These are phyloP conservation scores for Ceyx margarethae DNA, from an alignment of 2,113 vertebrate species.

Conservation along the genomic window DNA sequence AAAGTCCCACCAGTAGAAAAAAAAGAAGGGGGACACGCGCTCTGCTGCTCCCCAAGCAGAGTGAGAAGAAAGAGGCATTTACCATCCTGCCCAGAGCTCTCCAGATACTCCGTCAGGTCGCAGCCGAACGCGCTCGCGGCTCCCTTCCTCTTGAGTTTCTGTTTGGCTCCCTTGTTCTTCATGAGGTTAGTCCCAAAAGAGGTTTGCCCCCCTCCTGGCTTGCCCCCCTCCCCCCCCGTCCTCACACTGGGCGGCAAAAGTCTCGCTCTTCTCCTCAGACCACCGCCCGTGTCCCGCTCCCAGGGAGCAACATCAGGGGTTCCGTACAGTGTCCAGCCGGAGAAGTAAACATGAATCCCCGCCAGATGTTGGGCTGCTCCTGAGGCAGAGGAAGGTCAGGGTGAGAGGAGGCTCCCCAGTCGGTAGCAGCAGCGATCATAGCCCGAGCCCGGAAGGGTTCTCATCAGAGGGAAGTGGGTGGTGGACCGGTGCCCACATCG, in stretches of 20 bases:
- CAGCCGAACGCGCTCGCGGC: constrained; percentile 91
- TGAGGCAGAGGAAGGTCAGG: constrained; percentile 42
- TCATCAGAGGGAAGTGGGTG: constrained; percentile 54
- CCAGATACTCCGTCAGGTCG: constrained; percentile 93
- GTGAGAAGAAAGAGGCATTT: constrained; percentile 69
- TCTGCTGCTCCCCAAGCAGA: neutral
- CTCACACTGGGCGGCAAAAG: constrained; percentile 53
- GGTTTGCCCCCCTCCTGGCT: constrained; percentile 66
- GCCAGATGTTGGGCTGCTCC: constrained; percentile 62
- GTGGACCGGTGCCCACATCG: constrained; percentile 47
- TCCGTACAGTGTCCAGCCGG: constrained; percentile 14
- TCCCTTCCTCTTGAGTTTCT: constrained; percentile 94
- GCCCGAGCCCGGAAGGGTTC: constrained; percentile 53
- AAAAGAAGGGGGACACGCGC: neutral
- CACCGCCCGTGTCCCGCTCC: constrained; percentile 50
- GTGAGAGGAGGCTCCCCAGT: constrained; percentile 26
- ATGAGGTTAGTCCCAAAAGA: constrained; percentile 87
- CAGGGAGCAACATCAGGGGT: constrained; percentile 62
- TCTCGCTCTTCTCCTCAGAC: constrained; percentile 58
- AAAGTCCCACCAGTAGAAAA: neutral
- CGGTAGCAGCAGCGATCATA: constrained; percentile 54
- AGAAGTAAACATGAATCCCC: constrained; percentile 64
- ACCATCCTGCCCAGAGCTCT: constrained; percentile 96
- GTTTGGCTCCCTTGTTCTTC: constrained; percentile 99
- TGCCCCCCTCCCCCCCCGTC: constrained; percentile 69